Base-by-base conservation (phyloP, 2,113 vertebrate genomes). In the Mormoops blainvillei region DNA sequence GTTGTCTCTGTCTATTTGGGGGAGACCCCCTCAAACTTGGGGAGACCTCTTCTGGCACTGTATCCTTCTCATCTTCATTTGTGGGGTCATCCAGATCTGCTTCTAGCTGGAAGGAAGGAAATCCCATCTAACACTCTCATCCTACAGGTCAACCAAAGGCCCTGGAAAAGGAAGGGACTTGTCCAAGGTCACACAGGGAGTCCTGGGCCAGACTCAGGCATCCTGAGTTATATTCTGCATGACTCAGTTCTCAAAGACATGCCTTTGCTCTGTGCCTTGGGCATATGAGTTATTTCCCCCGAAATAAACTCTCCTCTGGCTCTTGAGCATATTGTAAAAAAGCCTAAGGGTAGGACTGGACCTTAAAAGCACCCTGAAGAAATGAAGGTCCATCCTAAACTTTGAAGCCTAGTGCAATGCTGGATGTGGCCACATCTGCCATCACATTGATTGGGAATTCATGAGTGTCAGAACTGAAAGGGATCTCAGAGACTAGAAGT, bases 401-500 rank as follows among this genome's bases (percentile, higher is more conserved):
- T 89, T 85, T 86, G 84, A 82, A 77, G 31, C 82, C 43, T n/a
- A 2, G 19, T 20, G 13, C 54, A 48, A 56, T 67, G 41, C 45
- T 82, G 63, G 68, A 73, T 63, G 56, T 14, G 26, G n/a, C 50
- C 74, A 36, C 33, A 71, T 87, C 41, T 56, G 76, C 67, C 41
- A 11, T 58, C 70, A 43, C 65, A 52, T 68, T 88, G 63, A 81
- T 41, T 71, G 56, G 85, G 52, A 45, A 94, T 65, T 94, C 78
- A 67, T 61, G n/a, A 95, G 48, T 58, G 43, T 92, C 31, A 33
- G 81, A 77, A 24, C 71, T 24, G 68, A 94, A 86, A 93, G 48
- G 50, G 56, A 71, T n/a, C 63, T 80, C 48, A 52, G 93, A 94
- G 83, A 63, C 33, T 38, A 96, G 77, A 88, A 92, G 93, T 81